Base-by-base conservation (phyloP, 2,888 invertebrate species). In the Vanessa cardui region DNA sequence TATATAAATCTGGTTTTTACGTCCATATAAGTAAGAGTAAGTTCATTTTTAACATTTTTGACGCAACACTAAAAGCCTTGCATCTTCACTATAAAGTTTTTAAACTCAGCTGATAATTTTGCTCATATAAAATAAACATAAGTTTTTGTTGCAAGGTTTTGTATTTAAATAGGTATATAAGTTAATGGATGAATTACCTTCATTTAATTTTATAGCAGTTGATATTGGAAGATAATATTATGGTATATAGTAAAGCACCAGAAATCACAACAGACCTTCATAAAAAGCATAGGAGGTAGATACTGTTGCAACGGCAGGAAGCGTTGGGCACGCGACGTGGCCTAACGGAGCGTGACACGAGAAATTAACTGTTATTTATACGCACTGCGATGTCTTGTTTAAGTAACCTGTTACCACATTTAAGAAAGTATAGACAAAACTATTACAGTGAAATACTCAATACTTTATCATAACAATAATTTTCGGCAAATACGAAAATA, bases 311-410 rank as follows among this genome's bases (percentile, higher is more conserved):
- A 52, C 73, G 78, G 85, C 85, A 89, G 90, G 90, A 90, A 90
- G 87, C 78, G 79, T 76, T 68, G 74, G 80, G 82, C 91, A 91
- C 90, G 90, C 90, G 89, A 90, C 85, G 84, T 76, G 73, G 78
- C 77, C 86, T 88, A 90, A 88, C 90, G 89, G 89, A 88, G 87
- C 90, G 89, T 88, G 85, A 82, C 88, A 84, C 81, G 86, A 90
- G 88, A 89, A 91, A 91, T 90, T 90, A 90, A 90, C 92, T 86
- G 91, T 90, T 90, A 89, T 88, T 88, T 86, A 86, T 87, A 88
- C 83, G 80, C 82, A 84, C 86, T 67, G 31, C 68, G 65, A 64
- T 66, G 67, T 50, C 66, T 73, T 59, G 66, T 71, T 66, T 69
- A 59, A 73, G 59, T 70, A 72, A 72, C 70, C 62, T 69, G 69